These are phyloP conservation scores for Trachelus troglodyta DNA, from an alignment of 2,888 invertebrate genomes.

Conservation along the genomic window DNA sequence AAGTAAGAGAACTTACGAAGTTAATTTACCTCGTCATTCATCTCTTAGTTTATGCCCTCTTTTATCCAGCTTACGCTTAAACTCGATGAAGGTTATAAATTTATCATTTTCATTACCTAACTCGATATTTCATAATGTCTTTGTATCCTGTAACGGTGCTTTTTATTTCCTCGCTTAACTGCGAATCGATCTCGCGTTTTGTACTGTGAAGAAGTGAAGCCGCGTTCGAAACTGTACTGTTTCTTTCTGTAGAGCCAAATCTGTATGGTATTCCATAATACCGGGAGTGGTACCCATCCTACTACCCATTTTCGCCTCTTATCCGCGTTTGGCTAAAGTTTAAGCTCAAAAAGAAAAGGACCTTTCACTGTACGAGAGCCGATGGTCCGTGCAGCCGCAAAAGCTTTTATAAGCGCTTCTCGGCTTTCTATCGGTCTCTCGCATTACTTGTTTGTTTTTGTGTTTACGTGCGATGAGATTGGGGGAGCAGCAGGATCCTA, in stretches of 20 bases:
- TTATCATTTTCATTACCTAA: not conserved
- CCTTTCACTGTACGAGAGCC: conserved; percentile 10
- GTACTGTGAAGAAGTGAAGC: too few relatives aligned
- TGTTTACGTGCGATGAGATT: conserved; percentile 30
- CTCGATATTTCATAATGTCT: not conserved
- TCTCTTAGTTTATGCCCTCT: not conserved
- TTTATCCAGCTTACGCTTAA: not conserved
- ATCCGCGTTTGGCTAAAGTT: not conserved
- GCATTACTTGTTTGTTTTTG: conserved; percentile 35
- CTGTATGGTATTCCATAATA: not conserved
- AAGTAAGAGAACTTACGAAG: too few relatives aligned
- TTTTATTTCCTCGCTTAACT: too few relatives aligned
- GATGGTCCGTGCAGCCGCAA: conserved; percentile 21
- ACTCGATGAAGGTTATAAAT: not conserved
- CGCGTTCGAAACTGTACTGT: too few relatives aligned
- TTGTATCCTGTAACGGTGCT: not conserved
- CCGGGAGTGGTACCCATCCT: not conserved
- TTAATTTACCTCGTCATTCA: not conserved
- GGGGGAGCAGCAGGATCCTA: conserved; percentile 35
- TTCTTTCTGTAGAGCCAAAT: not conserved
- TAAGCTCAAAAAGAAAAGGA: conserved; percentile 9
- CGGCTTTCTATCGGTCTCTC: not conserved
- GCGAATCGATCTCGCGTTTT: too few relatives aligned
- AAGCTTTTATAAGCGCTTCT: conserved; percentile 21
- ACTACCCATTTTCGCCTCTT: not conserved